A percentile compares a stretch with the other conserved stretches of the same genome.
Conservation (phyloP, 2,888 invertebrate species). For the Cosmia pyralina region DNA sequence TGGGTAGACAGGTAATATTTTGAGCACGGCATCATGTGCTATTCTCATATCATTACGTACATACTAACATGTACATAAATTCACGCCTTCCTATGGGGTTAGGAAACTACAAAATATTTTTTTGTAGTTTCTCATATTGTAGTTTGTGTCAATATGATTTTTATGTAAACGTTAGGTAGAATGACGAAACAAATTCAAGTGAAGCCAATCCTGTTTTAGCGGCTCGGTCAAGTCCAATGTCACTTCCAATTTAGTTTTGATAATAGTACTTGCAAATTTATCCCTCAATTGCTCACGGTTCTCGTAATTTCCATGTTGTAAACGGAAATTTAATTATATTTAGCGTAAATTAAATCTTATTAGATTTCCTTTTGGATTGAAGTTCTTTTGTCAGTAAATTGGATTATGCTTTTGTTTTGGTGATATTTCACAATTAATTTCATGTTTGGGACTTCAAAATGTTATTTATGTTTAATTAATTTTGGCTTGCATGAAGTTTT, state of each 20-base stretch:
- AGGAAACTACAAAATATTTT: not conserved
- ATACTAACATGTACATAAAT: not conserved
- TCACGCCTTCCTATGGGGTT: not conserved
- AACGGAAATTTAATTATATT: conserved; percentile 2
- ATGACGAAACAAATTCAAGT: not conserved
- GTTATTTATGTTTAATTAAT: not conserved
- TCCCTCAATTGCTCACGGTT: not conserved
- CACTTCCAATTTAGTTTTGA: not conserved
- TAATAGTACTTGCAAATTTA: conserved; percentile 1
- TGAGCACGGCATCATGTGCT: not conserved
- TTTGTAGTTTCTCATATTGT: not conserved
- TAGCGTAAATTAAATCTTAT: not conserved
- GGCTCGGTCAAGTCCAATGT: not conserved
- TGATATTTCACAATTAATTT: not conserved
- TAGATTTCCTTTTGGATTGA: conserved; percentile 25
- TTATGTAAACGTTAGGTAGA: no score
- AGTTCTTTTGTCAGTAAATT: conserved; percentile 12
- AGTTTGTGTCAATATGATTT: not conserved
- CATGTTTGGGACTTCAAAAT: not conserved
- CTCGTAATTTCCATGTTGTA: conserved; percentile 1
- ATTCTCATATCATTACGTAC: not conserved
- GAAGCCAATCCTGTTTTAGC: not conserved
- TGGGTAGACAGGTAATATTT: not conserved
- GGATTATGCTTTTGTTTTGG: conserved; percentile 22
- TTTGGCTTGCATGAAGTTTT: not conserved